Evolutionary conservation across 2,113 vertebrate genomes (phyloP), one percentile per base, ranked within the genome.

Genomic region (Nothocercus nigrocapillus): DNA sequence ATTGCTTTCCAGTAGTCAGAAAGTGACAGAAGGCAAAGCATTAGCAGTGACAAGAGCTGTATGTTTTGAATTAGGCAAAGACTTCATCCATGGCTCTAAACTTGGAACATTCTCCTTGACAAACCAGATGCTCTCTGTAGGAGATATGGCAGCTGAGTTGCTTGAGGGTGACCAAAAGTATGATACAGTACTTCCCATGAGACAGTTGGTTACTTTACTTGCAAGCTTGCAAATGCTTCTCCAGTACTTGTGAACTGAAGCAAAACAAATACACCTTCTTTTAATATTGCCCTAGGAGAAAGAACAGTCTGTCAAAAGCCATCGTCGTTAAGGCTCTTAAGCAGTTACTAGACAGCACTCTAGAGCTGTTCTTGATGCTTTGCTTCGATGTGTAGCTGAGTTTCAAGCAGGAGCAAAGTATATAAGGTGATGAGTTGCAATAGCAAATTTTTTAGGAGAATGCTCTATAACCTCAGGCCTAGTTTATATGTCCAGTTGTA

Each of bases 251-350:
- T 94, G 70, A 80, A 49, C 40, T 72, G 61, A 90, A 82, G 87
- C 64, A 78, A 77, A 90, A 70, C 42, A 95, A 94, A 91, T 62
- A 89, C 34, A 30, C 20, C 40, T 96, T 49, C 16, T 42, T 83
- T 85, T 81, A n/a, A n/a, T 67, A 38, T 2, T 62, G 21, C 36
- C 7, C 2, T 72, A 28, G 59, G 16, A 87, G 54, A 14, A 59
- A 16, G 58, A 79, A 53, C 69, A 24, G 5, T 79, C 28, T 76
- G 10, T 87, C 62, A 49, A 51, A 79, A 70, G 8, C 17, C 69
- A 7, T 85, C 68, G 56, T 66, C 47, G 36, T 6, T 61, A 12
- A 67, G 62, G 34, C 14, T 34, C 5, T 70, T 20, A 47, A 70
- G 42, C 4, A 2, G 22, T 88, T 14, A 44, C 45, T 75, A 42